Conservation (phyloP, 2,888 invertebrate genomes). For the Pedicia rivosa region DNA sequence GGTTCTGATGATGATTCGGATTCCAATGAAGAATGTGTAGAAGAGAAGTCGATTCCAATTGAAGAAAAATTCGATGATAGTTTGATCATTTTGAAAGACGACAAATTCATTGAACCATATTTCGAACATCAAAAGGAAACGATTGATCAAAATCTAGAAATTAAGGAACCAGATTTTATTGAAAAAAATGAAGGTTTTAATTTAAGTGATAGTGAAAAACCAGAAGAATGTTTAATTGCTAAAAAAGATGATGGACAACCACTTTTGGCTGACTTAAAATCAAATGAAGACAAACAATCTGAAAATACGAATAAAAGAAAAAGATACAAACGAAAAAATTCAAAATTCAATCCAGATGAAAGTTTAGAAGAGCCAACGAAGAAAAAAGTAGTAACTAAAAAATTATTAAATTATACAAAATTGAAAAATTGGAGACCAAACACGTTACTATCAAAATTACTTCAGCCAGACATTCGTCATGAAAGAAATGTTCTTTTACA, state of each 20-base stretch:
- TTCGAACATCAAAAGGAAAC: too few relatives aligned
- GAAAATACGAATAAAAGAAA: conserved; percentile 13
- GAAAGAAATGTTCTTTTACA: conserved; percentile 79
- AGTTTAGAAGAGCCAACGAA: conserved; percentile 20
- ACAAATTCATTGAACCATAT: too few relatives aligned
- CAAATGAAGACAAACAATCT: too few relatives aligned
- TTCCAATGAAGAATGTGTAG: conserved; percentile 2
- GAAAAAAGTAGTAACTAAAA: conserved; percentile 10
- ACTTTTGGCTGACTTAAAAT: background rate
- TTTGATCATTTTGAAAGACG: too few relatives aligned
- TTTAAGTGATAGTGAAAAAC: conserved; percentile 11
- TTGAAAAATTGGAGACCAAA: conserved; percentile 19
- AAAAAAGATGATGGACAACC: conserved; percentile 6
- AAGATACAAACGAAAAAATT: conserved; percentile 13
- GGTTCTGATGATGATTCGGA: conserved; percentile 17
- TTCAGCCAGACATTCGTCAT: conserved; percentile 62
- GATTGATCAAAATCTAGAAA: too few relatives aligned
- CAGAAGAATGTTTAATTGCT: conserved; percentile 9
- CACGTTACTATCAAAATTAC: conserved; percentile 51
- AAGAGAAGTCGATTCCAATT: conserved; percentile 3
- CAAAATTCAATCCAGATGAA: conserved; percentile 10
- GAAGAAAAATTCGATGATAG: conserved; percentile 21
- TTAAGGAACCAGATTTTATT: background rate
- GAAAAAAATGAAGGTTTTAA: background rate
- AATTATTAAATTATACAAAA: conserved; percentile 22